Percentiles rank a stretch among this genome's conserved stretches.
Conservation (phyloP, 2,113 vertebrate genomes). For the Gasterosteus aculeatus region DNA sequence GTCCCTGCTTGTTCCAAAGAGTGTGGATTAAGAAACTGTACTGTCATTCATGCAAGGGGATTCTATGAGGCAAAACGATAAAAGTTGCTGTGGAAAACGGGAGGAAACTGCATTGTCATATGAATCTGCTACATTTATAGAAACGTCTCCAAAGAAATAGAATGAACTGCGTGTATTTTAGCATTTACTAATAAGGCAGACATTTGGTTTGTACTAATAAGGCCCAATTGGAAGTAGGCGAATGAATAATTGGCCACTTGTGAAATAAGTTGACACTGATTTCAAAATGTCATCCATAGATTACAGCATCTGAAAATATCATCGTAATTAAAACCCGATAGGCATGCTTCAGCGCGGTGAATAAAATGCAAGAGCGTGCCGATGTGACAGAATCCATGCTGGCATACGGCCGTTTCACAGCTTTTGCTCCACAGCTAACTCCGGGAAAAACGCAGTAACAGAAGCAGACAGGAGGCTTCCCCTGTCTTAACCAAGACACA, state of each 20-base stretch:
- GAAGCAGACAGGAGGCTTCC: slow-evolving; percentile 40
- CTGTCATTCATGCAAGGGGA: slow-evolving; percentile 10
- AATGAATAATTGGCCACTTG: slow-evolving; percentile 71
- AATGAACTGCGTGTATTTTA: slow-evolving; percentile 9
- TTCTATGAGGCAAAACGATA: slow-evolving; percentile 14
- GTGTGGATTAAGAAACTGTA: slow-evolving; percentile 29
- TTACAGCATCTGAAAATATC: slow-evolving; percentile 59
- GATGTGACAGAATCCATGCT: slow-evolving; percentile 41
- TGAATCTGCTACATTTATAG: slow-evolving; percentile 26
- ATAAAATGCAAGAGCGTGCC: slow-evolving; percentile 38
- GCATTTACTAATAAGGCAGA: slow-evolving; percentile 36
- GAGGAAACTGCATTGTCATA: slow-evolving; percentile 3
- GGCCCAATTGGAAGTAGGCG: slow-evolving; percentile 41
- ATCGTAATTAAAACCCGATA: slow-evolving; percentile 64
- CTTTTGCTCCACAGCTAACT: slow-evolving; percentile 41
- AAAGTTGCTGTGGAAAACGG: slow-evolving; percentile 25
- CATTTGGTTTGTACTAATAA: slow-evolving; percentile 52
- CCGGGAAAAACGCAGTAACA: slow-evolving; percentile 28
- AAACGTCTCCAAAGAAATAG: slow-evolving; percentile 22
- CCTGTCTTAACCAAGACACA: slow-evolving; percentile 25
- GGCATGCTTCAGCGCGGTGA: slow-evolving; percentile 42
- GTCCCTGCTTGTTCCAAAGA: slow-evolving; percentile 33
- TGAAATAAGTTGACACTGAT: slow-evolving; percentile 59
- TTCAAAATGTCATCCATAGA: slow-evolving; percentile 65
- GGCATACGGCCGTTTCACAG: slow-evolving; percentile 63